Conservation (phyloP, 2,888 invertebrate genomes). For the Ctena decussata region DNA sequence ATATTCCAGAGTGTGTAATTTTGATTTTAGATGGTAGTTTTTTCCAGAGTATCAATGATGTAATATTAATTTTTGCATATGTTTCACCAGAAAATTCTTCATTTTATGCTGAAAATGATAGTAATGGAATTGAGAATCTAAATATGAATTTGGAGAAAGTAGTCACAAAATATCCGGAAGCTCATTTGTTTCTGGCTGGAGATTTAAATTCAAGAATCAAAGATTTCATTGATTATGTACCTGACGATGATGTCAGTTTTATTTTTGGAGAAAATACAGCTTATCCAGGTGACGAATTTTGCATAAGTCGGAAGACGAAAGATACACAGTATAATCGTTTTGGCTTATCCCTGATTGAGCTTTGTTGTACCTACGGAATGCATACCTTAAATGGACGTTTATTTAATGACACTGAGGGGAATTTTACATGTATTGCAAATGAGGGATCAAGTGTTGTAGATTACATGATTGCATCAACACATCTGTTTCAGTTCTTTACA, state of each 20-base stretch:
- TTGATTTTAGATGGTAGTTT: neutral
- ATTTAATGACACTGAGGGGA: neutral
- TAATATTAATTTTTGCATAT: slow-evolving; percentile 7
- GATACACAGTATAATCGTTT: neutral
- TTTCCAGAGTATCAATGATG: neutral
- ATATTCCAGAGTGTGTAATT: neutral
- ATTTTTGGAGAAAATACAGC: neutral
- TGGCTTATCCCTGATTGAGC: neutral
- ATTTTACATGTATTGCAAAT: neutral
- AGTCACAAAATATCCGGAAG: neutral
- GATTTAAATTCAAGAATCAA: slow-evolving; percentile 3
- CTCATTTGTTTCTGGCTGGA: slow-evolving; percentile 2
- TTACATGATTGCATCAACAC: neutral
- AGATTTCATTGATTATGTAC: slow-evolving; percentile 2
- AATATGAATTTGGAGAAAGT: neutral
- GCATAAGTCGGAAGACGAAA: neutral
- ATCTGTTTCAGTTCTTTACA: neutral
- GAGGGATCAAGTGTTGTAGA: slow-evolving; percentile 11
- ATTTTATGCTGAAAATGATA: neutral
- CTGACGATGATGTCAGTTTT: neutral
- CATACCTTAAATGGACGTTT: neutral
- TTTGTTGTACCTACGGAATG: neutral
- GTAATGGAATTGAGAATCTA: neutral
- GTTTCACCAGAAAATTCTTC: slow-evolving; percentile 6
- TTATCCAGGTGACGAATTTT: slow-evolving; percentile 6